Evolutionary conservation across 2,113 vertebrate species (phyloP).

Genomic region (Microtus richardsoni): DNA sequence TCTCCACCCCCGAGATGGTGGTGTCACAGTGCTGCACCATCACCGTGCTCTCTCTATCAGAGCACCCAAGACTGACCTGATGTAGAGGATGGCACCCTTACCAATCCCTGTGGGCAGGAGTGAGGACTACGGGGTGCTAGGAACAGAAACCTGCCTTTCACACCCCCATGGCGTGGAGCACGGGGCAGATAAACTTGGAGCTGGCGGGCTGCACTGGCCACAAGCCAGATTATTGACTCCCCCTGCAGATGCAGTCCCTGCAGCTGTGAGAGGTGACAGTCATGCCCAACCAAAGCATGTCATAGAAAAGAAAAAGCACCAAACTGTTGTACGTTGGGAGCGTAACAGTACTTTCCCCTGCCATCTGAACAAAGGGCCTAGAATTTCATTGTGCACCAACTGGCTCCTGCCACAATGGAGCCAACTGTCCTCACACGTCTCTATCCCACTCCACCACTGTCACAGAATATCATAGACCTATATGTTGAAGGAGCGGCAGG

Average conservation of each 20-base stretch:
- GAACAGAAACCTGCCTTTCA: background rate
- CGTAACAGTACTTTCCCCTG: background rate
- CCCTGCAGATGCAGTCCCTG: too few relatives aligned
- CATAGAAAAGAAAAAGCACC: background rate
- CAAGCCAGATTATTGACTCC: background rate
- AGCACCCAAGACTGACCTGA: background rate
- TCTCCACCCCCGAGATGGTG: too few relatives aligned
- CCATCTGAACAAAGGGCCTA: background rate
- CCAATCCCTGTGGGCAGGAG: background rate
- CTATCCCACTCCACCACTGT: background rate
- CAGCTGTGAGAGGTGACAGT: background rate
- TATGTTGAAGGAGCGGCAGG: background rate
- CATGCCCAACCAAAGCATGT: background rate
- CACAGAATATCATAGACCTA: background rate
- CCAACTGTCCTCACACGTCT: background rate
- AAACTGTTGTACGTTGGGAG: background rate
- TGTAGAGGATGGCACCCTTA: background rate
- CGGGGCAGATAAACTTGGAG: background rate
- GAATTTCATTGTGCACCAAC: background rate
- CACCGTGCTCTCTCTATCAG: background rate
- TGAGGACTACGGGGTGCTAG: background rate
- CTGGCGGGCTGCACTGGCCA: background rate
- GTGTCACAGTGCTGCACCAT: accelerated
- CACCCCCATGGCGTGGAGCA: background rate
- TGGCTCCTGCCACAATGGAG: background rate